Base-by-base conservation (phyloP, 2,888 invertebrate genomes). In the Eurytoma adleriae region DNA sequence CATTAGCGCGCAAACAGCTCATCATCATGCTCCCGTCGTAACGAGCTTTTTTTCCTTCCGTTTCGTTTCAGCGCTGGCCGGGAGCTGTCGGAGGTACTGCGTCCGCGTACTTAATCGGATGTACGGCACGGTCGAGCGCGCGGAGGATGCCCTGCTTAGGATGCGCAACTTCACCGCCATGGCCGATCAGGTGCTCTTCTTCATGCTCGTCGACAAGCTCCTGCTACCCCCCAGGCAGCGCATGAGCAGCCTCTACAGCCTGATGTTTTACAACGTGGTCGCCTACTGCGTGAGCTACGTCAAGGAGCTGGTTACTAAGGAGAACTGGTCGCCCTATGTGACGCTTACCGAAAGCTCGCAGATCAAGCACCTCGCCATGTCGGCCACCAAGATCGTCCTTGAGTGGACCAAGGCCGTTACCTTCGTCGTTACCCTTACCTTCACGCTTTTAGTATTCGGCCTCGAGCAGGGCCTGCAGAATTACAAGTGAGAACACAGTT, bases 331-430 rank as follows among this genome's bases (percentile, higher is more conserved):
- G 0, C 94, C 95, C 0, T 95, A 94, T 85, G 94, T 96, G 24
- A 94, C 94, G 86, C 93, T 96, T 86, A 94, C 95, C 0, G 93
- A 94, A 59, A 94, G 94, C 87, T 94, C 94, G 30, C 94, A 94
- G 83, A 93, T 96, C 78, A 94, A 95, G 85, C 96, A 96, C 89
- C 93, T 96, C 75, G 96, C 96, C 50, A 95, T 96, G 95, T 94
- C 95, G 3, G 94, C 95, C 0, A 96, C 96, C 0, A 96, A 96
- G 90, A 94, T 96, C 78, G 95, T 96, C 12, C 91, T 96, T 73
- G 96, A 96, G 89, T 95, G 96, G 94, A 96, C 96, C 18, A 96
- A 96, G 90, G 95, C 95, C 0, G 94, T 96, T 68, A 96, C 96
- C 0, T 96, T 96, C 86, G 92, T 95, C 50, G 95, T 96, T 52